These are phyloP conservation scores for Anaspis maculata DNA, from an alignment of 2,888 invertebrate species.

Conservation along the genomic window DNA sequence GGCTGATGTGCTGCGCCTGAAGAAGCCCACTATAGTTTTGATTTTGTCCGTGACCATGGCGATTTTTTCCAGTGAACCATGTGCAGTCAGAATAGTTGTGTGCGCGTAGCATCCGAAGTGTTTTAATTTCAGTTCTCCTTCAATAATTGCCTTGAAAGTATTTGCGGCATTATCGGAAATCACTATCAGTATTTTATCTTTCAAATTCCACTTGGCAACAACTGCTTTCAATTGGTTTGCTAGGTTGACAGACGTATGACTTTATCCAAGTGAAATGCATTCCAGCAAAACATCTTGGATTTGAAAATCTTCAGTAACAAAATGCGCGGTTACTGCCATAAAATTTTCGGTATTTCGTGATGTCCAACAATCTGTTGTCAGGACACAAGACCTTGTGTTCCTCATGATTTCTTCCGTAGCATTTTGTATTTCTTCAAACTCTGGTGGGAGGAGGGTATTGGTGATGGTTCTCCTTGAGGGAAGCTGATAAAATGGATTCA, in stretches of 20 bases:
- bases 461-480: conserved; percentile 9
- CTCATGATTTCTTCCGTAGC: conserved; percentile 4
- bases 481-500: conserved; percentile 11
- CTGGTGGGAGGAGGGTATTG: conserved; percentile 4
- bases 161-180: not conserved
- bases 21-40: not conserved
- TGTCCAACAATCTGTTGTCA: conserved; percentile 31
- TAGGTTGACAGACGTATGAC: not conserved
- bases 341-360: conserved; percentile 24
- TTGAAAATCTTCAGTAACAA: conserved; percentile 20
- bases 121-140: not conserved
- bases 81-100: not conserved
- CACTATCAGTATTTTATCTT: not conserved
- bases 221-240: not conserved
- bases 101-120: not conserved
- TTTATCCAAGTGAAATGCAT: conserved; percentile 6
- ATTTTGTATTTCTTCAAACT: conserved; percentile 5
- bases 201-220: not conserved
- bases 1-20: not conserved
- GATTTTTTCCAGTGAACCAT: not conserved
- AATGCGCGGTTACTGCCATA: conserved; percentile 26
- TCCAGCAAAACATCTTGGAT: conserved; percentile 20
- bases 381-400: conserved; percentile 15
- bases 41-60: not conserved
- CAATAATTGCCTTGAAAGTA: not conserved